Base-by-base conservation (phyloP, 2,113 vertebrate species). In the Epinephelus cyanopodus region DNA sequence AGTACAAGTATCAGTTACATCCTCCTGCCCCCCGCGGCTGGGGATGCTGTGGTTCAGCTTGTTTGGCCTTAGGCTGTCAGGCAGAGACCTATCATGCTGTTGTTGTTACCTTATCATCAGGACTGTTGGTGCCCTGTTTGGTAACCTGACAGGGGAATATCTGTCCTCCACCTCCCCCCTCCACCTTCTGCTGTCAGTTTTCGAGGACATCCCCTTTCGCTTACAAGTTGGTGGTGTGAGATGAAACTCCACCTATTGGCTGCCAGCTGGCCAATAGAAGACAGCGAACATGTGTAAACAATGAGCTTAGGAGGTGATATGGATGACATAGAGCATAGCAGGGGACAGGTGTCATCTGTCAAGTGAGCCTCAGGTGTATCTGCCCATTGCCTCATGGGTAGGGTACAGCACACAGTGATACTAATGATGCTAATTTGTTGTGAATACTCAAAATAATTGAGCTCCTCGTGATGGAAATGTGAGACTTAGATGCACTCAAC, bases 171-270 rank as follows among this genome's bases (percentile, higher is more conserved):
- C 23, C 33, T 23, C n/a, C 29, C 63, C 29, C n/a, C 82, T 52
- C n/a, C 39, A 52, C 61, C 27, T 57, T 45, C 61, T 14, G 9
- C 33, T 63, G 52, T 33, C 9, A 23, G 6, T 89, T 83, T 81
- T 63, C 1, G 1, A 71, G 58, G 76, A 81, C 91, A 89, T 92
- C 78, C 93, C 94, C 74, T 15, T 73, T 80, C 18, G 37, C 74
- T 85, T 82, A 90, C 87, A 72, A 87, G 23, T 23, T 63, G 52
- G 89, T 95, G 94, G 95, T 82, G 92, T 95, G 95, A 95, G 87
- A 54, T 79, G 11, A 12, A 57, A 47, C 89, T 85, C 85, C 93
- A 69, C 84, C 95, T 81, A 50, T 27, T 9, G 11, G 11, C n/a
- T 27, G n/a, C 47, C 48, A 62, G 62, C 50, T n/a, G 75, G 54